Conservation (phyloP, 2,888 invertebrate genomes). For the Mesochorus sp. region DNA sequence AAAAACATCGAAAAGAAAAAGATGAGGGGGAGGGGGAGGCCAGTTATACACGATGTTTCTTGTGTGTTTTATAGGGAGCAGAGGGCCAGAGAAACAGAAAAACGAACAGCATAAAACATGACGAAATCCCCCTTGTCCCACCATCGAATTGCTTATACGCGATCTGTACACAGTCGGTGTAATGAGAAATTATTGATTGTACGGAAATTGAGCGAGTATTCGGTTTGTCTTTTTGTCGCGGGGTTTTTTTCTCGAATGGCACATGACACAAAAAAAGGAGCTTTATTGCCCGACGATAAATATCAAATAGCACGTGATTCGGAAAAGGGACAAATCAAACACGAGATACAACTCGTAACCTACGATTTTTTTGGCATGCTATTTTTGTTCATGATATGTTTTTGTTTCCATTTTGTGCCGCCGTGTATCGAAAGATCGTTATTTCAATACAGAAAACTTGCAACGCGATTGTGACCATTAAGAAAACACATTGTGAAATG, state of each 20-base stretch:
- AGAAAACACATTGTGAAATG: no score
- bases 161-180: not conserved
- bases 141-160: not conserved
- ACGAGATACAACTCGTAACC: not conserved
- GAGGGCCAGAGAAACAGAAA: not conserved
- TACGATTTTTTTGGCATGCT: not conserved
- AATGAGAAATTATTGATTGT: slow-evolving; percentile 52
- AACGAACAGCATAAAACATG: slow-evolving; percentile 18
- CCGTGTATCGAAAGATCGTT: no score
- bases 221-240: slow-evolving; percentile 42
- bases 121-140: not conserved
- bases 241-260: slow-evolving; percentile 14
- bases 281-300: slow-evolving; percentile 47
- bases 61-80: slow-evolving; percentile 6
- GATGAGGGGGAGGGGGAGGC: not conserved
- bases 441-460: no score
- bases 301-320: slow-evolving; percentile 33
- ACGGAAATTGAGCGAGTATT: slow-evolving; percentile 40
- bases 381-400: not conserved
- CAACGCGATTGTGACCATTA: no score
- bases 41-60: not conserved
- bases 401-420: not conserved
- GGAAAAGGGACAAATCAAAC: slow-evolving; percentile 22
- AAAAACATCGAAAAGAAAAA: slow-evolving; percentile 29
- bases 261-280: slow-evolving; percentile 9